These are phyloP conservation scores for Jaculus jaculus DNA, from an alignment of 2,113 vertebrate species.

Conservation along the genomic window DNA sequence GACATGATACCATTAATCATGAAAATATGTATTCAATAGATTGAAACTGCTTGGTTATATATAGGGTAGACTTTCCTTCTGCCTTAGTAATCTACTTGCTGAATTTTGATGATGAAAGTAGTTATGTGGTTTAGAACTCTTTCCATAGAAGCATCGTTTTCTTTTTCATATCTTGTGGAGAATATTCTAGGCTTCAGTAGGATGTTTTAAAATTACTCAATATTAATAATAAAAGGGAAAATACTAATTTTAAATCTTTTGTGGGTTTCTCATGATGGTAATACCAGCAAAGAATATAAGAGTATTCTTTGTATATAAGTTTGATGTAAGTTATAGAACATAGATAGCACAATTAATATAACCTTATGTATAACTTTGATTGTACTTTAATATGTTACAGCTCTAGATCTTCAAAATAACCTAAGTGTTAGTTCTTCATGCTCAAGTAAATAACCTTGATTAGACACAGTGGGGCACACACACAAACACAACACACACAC, in stretches of 20 bases:
- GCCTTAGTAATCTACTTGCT: neutral
- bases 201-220: slow-evolving; percentile 23
- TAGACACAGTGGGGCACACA: no score
- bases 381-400: neutral
- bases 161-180: neutral
- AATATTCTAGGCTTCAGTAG: neutral
- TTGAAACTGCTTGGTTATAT: neutral
- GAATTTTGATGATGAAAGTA: neutral
- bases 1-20: neutral
- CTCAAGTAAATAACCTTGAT: no score
- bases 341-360: neutral
- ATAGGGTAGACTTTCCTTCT: neutral
- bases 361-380: neutral
- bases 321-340: neutral
- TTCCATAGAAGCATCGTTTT: neutral
- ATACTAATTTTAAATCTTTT: neutral
- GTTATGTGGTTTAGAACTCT: slow-evolving; percentile 4
- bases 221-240: neutral
- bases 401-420: neutral
- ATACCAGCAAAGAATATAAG: neutral
- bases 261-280: neutral
- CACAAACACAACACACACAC: no score
- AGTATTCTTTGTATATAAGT: neutral
- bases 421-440: neutral
- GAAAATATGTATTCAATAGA: neutral